phyloP scores from a whole-genome alignment of 2,113 vertebrate genomes.

The Leucopsar rothschildi region DNA sequence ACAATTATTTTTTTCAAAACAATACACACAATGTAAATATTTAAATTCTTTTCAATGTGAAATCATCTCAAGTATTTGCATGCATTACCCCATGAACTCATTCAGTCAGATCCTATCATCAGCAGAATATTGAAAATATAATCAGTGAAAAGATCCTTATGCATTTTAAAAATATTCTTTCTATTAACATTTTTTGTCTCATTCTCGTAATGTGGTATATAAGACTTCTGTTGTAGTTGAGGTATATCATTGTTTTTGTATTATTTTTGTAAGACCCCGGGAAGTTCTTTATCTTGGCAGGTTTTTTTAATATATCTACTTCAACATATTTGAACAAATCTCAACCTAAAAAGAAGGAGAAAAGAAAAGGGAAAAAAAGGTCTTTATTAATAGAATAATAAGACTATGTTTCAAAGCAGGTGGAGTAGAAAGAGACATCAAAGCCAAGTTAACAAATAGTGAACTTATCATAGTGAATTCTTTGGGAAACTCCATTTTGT shows the following conservation, averaged over 20 bases:
- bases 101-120: not conserved
- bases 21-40: not conserved
- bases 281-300: not conserved
- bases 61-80: not conserved
- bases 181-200: not conserved
- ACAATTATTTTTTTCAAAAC: not conserved
- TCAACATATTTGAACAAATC: not conserved
- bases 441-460: not conserved
- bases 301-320: not conserved
- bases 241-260: not conserved
- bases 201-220: not conserved
- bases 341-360: not conserved
- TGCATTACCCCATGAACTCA: not conserved
- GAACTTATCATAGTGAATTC: not conserved
- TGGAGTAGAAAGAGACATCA: not conserved
- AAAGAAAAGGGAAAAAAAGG: accelerated
- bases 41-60: not conserved
- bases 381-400: not conserved
- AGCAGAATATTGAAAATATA: not conserved
- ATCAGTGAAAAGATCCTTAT: not conserved
- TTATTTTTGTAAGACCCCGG: not conserved
- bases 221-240: not conserved
- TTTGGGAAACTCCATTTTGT: not conserved
- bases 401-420: not conserved
- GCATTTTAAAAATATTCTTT: not conserved